phyloP scores from a whole-genome alignment of 2,888 invertebrate genomes.

The Onchidella celtica region DNA sequence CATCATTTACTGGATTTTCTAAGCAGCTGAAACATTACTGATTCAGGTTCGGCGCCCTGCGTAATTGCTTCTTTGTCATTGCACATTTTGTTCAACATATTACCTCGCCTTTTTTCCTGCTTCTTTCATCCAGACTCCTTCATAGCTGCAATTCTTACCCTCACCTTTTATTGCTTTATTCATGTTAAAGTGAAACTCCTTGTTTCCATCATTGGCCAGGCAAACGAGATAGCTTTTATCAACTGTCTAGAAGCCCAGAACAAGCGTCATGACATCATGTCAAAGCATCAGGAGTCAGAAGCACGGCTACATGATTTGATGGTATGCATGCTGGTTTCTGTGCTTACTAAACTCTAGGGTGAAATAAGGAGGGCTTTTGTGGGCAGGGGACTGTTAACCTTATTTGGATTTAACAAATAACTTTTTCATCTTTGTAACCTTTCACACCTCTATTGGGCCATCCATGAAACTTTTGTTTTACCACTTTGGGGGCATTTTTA shows the following conservation, averaged over 20 bases:
- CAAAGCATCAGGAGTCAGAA: slow-evolving; percentile 83
- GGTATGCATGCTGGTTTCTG: slow-evolving; percentile 64
- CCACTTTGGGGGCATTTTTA: no score
- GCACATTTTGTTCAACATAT: no score
- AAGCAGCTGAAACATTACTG: no score
- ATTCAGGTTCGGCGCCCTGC: no score
- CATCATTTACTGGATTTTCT: no score
- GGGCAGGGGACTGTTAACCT: no score
- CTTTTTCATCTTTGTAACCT: not conserved
- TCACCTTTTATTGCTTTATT: slow-evolving; percentile 35
- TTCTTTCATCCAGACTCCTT: no score
- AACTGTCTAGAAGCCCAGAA: slow-evolving; percentile 97
- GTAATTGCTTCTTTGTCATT: no score
- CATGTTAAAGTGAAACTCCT: slow-evolving; percentile 34
- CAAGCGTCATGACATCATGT: slow-evolving; percentile 93
- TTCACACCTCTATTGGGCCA: not conserved
- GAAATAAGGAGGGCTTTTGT: not conserved
- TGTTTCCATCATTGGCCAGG: slow-evolving; percentile 76
- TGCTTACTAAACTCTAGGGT: slow-evolving; percentile 14
- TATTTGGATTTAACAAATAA: not conserved
- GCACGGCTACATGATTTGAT: slow-evolving; percentile 84
- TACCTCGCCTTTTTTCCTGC: no score
- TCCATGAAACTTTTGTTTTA: no score
- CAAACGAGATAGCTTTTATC: slow-evolving; percentile 98
- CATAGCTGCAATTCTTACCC: no score